Evolutionary conservation across 1,140 invertebrate genomes (phyloP).

Genomic region (Hermetia illucens): DNA sequence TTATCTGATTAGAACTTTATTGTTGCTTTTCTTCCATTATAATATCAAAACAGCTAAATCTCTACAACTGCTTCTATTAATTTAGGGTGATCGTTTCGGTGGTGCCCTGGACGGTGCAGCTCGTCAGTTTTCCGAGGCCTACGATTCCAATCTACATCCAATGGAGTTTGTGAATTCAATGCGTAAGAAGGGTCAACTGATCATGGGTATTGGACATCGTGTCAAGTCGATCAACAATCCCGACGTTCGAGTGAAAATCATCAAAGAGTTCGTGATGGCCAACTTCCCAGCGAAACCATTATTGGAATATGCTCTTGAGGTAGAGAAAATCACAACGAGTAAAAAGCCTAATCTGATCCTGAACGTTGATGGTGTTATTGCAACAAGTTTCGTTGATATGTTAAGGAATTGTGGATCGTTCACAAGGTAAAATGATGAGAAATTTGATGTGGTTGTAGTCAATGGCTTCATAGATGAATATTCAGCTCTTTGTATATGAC

Average conservation of each 20-base stretch:
- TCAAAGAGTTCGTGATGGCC: slow-evolving; percentile 91
- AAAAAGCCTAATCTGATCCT: slow-evolving; percentile 99
- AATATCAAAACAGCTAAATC: too few relatives aligned
- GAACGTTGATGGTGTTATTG: slow-evolving; percentile 98
- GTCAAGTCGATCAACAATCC: slow-evolving; percentile 99
- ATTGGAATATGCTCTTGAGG: slow-evolving; percentile 89
- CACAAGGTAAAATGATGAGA: slow-evolving; percentile 50
- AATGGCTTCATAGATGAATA: too few relatives aligned
- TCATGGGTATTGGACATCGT: slow-evolving; percentile 97
- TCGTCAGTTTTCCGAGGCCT: slow-evolving; percentile 89
- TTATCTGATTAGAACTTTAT: too few relatives aligned
- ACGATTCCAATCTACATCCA: slow-evolving; percentile 84
- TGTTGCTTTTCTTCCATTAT: too few relatives aligned
- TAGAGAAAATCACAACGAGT: slow-evolving; percentile 97
- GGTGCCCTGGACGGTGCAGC: slow-evolving; percentile 96
- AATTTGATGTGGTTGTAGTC: too few relatives aligned
- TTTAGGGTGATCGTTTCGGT: slow-evolving; percentile 92
- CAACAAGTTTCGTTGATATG: slow-evolving; percentile 93
- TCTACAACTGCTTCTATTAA: slow-evolving; percentile 5
- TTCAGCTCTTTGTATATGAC: too few relatives aligned
- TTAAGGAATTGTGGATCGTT: slow-evolving; percentile 85
- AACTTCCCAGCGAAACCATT: slow-evolving; percentile 88
- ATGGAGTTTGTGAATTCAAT: slow-evolving; percentile 99
- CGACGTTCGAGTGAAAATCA: slow-evolving; percentile 91
- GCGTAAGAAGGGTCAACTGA: slow-evolving; percentile 91